A percentile compares a stretch with the other conserved stretches of the same genome.
Conservation (phyloP, 2,113 vertebrate species). For the Engystomops pustulosus region DNA sequence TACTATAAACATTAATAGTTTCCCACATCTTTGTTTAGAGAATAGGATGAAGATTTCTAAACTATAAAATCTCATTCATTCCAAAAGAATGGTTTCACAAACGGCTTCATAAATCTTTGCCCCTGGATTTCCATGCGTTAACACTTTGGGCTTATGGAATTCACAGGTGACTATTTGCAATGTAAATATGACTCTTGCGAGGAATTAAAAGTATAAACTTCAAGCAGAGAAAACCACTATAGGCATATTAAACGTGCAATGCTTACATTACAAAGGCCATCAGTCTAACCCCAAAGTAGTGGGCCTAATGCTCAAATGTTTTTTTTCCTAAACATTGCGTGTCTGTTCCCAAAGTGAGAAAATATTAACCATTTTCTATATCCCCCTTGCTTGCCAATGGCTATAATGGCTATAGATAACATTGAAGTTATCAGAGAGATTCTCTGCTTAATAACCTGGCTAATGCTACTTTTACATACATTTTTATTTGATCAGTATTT, state of each 20-base stretch:
- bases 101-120: conserved; percentile 75
- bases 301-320: neutral
- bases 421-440: neutral
- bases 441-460: no score
- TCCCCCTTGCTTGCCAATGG: neutral
- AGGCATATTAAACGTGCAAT: neutral
- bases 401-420: neutral
- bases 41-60: conserved; percentile 81
- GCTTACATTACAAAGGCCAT: conserved; percentile 16
- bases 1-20: conserved; percentile 85
- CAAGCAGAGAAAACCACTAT: conserved; percentile 15
- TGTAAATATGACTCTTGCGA: conserved; percentile 39
- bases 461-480: no score
- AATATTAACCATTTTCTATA: neutral
- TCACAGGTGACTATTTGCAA: conserved; percentile 60
- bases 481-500: no score
- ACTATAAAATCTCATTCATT: conserved; percentile 79
- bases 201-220: conserved; percentile 36
- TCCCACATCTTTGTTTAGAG: conserved; percentile 87
- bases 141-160: conserved; percentile 62
- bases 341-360: neutral
- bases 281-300: neutral
- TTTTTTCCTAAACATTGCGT: neutral
- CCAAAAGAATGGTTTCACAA: conserved; percentile 77
- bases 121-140: conserved; percentile 63